Evolutionary conservation across 2,888 invertebrate genomes (phyloP), one percentile per base, ranked within the genome.

Genomic region (Papilio gigon): DNA sequence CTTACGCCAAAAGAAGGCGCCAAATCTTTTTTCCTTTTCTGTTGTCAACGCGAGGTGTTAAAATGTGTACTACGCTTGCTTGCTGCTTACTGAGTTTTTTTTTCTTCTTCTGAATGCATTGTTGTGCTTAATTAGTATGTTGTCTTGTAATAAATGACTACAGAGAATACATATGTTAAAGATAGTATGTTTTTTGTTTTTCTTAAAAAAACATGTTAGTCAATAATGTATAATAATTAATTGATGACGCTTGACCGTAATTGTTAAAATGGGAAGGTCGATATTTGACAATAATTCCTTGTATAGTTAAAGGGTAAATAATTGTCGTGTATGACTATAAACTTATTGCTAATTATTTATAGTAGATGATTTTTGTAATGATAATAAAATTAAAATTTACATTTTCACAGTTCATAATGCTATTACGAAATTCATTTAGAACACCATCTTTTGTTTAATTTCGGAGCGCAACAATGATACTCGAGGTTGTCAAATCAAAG

Each of bases 41-140:
- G n/a, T 58, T 64, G 67, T 68, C 67, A 65, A 40, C 67, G 37
- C 60, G 71, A 64, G 70, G 70, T 67, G 67, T 67, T 65, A 68
- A 65, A 68, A 65, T 62, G 65, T 37, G 63, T 42, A 68, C 64
- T 63, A 42, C 59, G 59, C 35, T 70, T 65, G 47, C 63, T 33
- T 33, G 56, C 37, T 60, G 33, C 42, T 58, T 44, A 47, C 11
- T 22, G 20, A n/a, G n/a, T n/a, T 42, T 71, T 67, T 22, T 44
- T 65, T 67, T 71, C 17, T 50, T 22, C 9, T 47, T 62, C 20
- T 30, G n/a, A 17, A 40, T 40, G 50, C 63, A 64, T 64, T 50
- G 40, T 60, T 68, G 27, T 68, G 2, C 22, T 47, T 59, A 64
- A 60, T 64, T 59, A 53, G 61, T 30, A 61, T 6, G 9, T 30